Base-by-base conservation (phyloP, 2,113 vertebrate genomes). In the Anhinga anhinga region DNA sequence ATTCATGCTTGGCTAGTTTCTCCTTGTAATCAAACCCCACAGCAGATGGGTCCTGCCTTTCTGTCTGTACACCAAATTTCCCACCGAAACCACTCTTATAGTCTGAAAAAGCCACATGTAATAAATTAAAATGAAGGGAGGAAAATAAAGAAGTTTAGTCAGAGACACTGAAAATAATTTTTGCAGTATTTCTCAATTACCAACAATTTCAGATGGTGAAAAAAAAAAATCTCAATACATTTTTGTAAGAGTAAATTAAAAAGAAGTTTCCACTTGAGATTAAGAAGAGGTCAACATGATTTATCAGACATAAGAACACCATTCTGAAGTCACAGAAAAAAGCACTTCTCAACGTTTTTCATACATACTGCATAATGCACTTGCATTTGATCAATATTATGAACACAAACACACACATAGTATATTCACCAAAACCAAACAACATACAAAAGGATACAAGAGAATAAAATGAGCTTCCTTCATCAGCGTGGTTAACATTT, bases 21-120 rank as follows among this genome's bases (percentile, higher is more conserved):
- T 99, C 99, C 99, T 99, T 99, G 99, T 99, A 98, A 97, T 99
- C 99, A 98, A 98, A 99, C 94, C 99, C 98, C 98, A 99, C 97
- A 80, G 99, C 99, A 97, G 98, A 98, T 96, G 98, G 97, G 98
- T 99, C 99, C 98, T 98, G 99, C 97, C 97, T 99, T 97, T 99
- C 99, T 96, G 95, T 98, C 98, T 99, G 98, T 95, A 99, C 98
- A 98, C 99, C 99, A 97, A 99, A 99, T 97, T 96, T 98, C 98
- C 99, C 99, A 98, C 99, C 98, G 97, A 99, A 99, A 98, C 99
- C 99, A 95, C 98, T 98, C 97, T 99, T 99, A 99, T 99, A 99
- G 98, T 99, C 99, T 99, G 99, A 91, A 97, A 98, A 98, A 97
- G 97, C 97, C 97, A 98, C 92, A 97, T 26, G 95, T 79, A 36